phyloP scores from a whole-genome alignment of 2,797 vertebrate genomes.

The Coccyzus lansbergi region DNA sequence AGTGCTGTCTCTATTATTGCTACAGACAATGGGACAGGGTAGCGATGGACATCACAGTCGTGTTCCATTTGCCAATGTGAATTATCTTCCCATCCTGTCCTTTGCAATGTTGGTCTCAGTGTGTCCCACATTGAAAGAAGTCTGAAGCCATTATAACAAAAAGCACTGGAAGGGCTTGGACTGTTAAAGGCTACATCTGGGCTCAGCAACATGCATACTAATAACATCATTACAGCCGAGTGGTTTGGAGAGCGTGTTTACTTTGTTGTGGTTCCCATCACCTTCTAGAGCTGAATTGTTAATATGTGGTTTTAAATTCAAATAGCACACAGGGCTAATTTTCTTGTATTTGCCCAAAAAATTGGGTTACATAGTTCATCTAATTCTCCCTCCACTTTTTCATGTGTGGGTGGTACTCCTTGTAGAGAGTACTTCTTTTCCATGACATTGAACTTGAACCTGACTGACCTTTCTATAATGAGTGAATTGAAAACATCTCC shows the following conservation, averaged over 20 bases:
- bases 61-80: slow-evolving; percentile 77
- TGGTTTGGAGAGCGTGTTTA: slow-evolving; percentile 90
- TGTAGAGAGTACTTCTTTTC: slow-evolving; percentile 89
- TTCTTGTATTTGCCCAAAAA: slow-evolving; percentile 92
- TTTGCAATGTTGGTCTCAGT: slow-evolving; percentile 67
- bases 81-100: slow-evolving; percentile 78
- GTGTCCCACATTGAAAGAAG: slow-evolving; percentile 80
- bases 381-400: slow-evolving; percentile 86
- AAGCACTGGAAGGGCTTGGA: slow-evolving; percentile 85
- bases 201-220: slow-evolving; percentile 95
- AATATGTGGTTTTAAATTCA: slow-evolving; percentile 90
- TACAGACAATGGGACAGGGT: slow-evolving; percentile 69
- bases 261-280: slow-evolving; percentile 90
- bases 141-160: slow-evolving; percentile 84
- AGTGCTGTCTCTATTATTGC: slow-evolving; percentile 55
- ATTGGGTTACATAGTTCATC: slow-evolving; percentile 89
- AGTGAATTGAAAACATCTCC: slow-evolving; percentile 99
- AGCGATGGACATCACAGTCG: slow-evolving; percentile 65
- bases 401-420: slow-evolving; percentile 90
- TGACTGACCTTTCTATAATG: slow-evolving; percentile 93
- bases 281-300: slow-evolving; percentile 87
- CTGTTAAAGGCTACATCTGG: slow-evolving; percentile 95
- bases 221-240: slow-evolving; percentile 91
- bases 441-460: slow-evolving; percentile 99
- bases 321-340: slow-evolving; percentile 92